These are phyloP conservation scores for Corynorhinus townsendii DNA, from an alignment of 2,113 vertebrate genomes.

Conservation along the genomic window DNA sequence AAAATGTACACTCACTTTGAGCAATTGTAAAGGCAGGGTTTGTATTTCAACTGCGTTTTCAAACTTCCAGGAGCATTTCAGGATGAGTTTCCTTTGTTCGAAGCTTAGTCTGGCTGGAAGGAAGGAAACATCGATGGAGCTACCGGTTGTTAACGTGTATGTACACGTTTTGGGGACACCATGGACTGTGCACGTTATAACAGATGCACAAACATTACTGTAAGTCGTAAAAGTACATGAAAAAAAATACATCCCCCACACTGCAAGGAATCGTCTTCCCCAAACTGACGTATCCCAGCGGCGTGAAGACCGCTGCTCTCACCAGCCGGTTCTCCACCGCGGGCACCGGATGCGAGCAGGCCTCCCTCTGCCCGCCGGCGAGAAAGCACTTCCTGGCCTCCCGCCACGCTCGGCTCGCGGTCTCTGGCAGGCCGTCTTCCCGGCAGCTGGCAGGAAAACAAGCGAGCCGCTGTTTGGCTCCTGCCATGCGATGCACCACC, in stretches of 20 bases:
- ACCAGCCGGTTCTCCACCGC: not conserved
- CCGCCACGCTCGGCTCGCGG: too few species aligned
- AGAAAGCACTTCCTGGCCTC: too few species aligned
- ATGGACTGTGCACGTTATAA: not conserved
- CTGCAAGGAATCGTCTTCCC: not conserved
- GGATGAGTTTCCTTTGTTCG: too few species aligned
- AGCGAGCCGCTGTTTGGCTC: rapidly evolving
- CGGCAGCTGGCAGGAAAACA: not conserved
- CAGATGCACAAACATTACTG: not conserved
- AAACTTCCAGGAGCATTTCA: too few species aligned
- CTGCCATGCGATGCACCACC: not conserved
- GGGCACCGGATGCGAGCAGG: not conserved
- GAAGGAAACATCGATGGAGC: too few species aligned
- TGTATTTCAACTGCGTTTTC: too few species aligned
- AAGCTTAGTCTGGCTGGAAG: too few species aligned
- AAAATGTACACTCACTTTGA: too few species aligned
- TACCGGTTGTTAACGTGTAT: too few species aligned
- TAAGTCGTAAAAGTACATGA: not conserved
- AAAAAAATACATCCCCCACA: not conserved
- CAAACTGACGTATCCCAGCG: not conserved
- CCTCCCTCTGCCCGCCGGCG: not conserved
- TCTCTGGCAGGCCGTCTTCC: too few species aligned
- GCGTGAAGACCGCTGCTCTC: not conserved
- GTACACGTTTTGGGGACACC: too few species aligned
- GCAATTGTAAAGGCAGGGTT: too few species aligned